Base-by-base conservation (phyloP, 2,113 vertebrate species). In the Sylvilagus bachmani region DNA sequence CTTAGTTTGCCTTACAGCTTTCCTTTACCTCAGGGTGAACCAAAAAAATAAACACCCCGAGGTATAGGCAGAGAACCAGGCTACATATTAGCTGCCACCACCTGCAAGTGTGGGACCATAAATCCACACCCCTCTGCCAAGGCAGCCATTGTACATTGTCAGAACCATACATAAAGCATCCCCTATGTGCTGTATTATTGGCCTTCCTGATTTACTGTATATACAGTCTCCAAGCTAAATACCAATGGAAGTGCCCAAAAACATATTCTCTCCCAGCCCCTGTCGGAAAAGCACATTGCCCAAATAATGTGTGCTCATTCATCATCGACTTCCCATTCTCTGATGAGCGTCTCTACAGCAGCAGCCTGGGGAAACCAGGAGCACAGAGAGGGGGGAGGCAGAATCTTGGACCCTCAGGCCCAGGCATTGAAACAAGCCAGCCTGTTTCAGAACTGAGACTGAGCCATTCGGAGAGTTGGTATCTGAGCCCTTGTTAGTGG, bases 141-240 rank as follows among this genome's bases (percentile, higher is more conserved):
- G 17, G 58, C 49, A 92, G 93, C 83, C 1, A 0, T 5, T 78
- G 10, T 0, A 51, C 0, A 4, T 80, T 77, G 96, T 93, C 94
- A 96, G 95, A 93, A 77, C 92, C 2, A 0, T 36, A 10, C 19
- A 79, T 83, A 96, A 98, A 97, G 90, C 97, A 95, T 96, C 51
- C 71, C 62, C 49, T 87, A 12, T 51, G 64, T 9, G 29, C 53
- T 31, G 8, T 51, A 24, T 61, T 67, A 82, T n/a, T 7, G 16
- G 91, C 81, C 58, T 29, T 71, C 4, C 0, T 96, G 97, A 97
- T 97, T 97, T 96, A 98, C 94, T 67, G 62, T 69, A 19, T 55
- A 1, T 12, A 67, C 44, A 49, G 8, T 86, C 51, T 55, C 64
- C 67, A 58, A 94, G 90, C 78, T 89, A 80, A 98, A 95, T 85